Base-by-base conservation (phyloP, 2,797 vertebrate genomes). In the Crypturellus tataupa region DNA sequence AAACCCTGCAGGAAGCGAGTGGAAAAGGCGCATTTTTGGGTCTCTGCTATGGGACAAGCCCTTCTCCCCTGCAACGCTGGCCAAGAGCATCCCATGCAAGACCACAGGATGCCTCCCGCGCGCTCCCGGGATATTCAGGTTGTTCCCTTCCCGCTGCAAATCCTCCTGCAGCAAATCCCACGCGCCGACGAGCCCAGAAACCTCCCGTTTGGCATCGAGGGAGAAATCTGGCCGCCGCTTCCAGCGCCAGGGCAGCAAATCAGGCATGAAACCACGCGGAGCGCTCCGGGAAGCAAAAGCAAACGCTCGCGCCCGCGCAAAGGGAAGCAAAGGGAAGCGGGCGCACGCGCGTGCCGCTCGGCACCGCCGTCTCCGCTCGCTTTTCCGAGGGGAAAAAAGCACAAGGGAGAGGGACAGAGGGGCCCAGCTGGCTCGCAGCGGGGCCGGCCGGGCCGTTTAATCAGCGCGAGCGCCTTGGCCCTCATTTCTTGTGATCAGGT, bases 401-500 rank as follows among this genome's bases (percentile, higher is more conserved):
- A 25, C 12, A 7, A 51, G 29, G 35, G 62, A 63, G 83, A 60
- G 56, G 84, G 91, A 83, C 35, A 82, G 42, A 44, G 46, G 46
- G 46, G 89, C 65, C 96, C 97, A 97, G 97, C 97, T 91, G 96
- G 90, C 96, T 73, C 7, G 3, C 17, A 5, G 46, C 69, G 93
- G 24, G 91, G 95, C 95, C 91, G 78, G 93, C 87, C 94, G 53
- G 95, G 93, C 76, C 80, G 10, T 92, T 97, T 86, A 91, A 97
- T 97, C 97, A 97, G 85, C 85, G 95, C 75, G 33, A 55, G 80
- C 55, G 29, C 88, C 79, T 94, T 44, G 19, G 91, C 95, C 25
- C 68, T 89, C 90, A 97, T 96, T 95, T 96, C 96, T 95, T 93
- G 95, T 85, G 94, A 96, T 95, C 85, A 93, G 96, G 89, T 93